Evolutionary conservation across 2,888 invertebrate genomes (phyloP).

Genomic region (Theretra japonica): DNA sequence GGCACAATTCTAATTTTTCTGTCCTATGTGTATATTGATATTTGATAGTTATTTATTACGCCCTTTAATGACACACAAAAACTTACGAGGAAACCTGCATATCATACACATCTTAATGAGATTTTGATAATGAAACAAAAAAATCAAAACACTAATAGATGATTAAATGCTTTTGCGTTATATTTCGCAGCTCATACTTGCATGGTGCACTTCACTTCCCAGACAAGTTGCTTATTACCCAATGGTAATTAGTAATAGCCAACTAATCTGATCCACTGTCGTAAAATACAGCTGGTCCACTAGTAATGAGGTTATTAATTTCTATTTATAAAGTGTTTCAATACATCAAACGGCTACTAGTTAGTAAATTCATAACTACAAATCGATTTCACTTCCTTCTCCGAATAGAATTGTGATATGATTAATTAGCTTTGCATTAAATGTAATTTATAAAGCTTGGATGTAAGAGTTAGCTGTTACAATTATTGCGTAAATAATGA

Average conservation of each 20-base stretch:
- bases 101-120: too few species aligned
- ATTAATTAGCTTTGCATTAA: conserved; percentile 9
- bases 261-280: conserved; percentile 1
- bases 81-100: too few species aligned
- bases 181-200: background rate
- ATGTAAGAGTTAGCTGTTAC: too few species aligned
- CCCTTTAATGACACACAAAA: too few species aligned
- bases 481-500: too few species aligned
- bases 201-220: too few species aligned
- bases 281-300: conserved; percentile 3
- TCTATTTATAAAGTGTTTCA: conserved; percentile 16
- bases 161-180: background rate
- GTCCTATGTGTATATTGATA: too few species aligned
- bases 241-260: conserved; percentile 2
- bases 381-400: conserved; percentile 8
- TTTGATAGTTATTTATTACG: too few species aligned
- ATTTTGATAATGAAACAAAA: too few species aligned
- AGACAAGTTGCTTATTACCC: background rate
- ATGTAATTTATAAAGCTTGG: too few species aligned
- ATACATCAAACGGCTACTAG: background rate
- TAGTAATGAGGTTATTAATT: conserved; percentile 12
- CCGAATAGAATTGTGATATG: conserved; percentile 2
- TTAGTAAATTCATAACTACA: conserved; percentile 2
- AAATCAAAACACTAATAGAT: too few species aligned
- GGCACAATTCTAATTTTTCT: too few species aligned